A percentile compares a stretch with the other conserved stretches of the same genome.
These are phyloP conservation scores for Machaerirhynchus nigripectus DNA, from an alignment of 2,113 vertebrate genomes.

Conservation along the genomic window DNA sequence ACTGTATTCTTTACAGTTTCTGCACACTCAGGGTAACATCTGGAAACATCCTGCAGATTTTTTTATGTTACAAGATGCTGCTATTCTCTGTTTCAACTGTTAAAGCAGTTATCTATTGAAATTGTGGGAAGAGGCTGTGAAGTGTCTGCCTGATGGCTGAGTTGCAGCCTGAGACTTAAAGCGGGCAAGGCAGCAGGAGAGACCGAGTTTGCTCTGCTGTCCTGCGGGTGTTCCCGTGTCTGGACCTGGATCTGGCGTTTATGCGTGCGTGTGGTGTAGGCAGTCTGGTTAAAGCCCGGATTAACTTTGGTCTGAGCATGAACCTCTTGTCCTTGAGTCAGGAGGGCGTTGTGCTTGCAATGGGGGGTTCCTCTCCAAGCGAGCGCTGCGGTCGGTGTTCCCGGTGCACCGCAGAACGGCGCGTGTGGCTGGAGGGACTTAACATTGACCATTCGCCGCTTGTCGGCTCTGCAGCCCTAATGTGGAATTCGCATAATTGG, in stretches of 20 bases:
- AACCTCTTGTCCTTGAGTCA: not conserved
- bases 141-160: not conserved
- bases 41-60: not conserved
- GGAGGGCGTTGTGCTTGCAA: not conserved
- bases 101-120: not conserved
- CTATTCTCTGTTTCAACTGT: not conserved
- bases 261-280: accelerated
- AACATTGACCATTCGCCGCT: accelerated
- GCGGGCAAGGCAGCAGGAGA: not conserved
- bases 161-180: not conserved
- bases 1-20: not conserved
- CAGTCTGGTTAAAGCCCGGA: no score
- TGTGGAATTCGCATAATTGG: not conserved
- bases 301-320: not conserved
- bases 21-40: not conserved
- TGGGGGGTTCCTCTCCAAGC: not conserved
- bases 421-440: not conserved
- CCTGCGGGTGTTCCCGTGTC: not conserved
- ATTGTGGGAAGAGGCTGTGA: not conserved
- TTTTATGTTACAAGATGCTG: not conserved
- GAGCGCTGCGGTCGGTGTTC: not conserved
- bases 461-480: not conserved
- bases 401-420: not conserved
- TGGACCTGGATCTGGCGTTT: not conserved
- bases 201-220: not conserved